Evolutionary conservation across 2,113 vertebrate genomes (phyloP).

Genomic region (Apistogramma diplotaenia): DNA sequence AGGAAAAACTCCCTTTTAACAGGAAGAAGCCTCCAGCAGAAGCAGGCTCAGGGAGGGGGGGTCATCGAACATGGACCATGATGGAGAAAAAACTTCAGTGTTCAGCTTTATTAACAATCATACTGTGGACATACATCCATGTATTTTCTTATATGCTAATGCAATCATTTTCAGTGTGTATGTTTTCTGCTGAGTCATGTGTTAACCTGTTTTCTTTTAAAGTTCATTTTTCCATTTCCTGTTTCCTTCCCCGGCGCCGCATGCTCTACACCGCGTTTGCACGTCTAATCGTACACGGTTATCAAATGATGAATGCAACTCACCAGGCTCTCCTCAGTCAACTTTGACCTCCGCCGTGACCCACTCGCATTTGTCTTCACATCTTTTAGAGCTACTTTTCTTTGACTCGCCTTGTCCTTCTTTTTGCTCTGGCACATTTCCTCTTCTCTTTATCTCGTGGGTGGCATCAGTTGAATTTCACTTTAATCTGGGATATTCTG

Average conservation of each 20-base stretch:
- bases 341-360: constrained; percentile 5
- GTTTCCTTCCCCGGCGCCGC: constrained; percentile 6
- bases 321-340: neutral
- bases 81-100: neutral
- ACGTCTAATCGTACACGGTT: constrained; percentile 28
- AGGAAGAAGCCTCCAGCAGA: too few relatives aligned
- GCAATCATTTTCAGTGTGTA: neutral
- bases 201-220: neutral
- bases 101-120: neutral
- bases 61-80: too few relatives aligned
- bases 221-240: neutral
- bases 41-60: too few relatives aligned
- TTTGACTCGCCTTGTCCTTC: neutral
- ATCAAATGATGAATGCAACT: constrained; percentile 19
- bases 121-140: neutral
- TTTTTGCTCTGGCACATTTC: constrained; percentile 26
- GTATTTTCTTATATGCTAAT: neutral
- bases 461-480: constrained; percentile 5
- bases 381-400: constrained; percentile 2
- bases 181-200: neutral
- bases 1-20: too few relatives aligned
- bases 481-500: constrained; percentile 21
- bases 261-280: constrained; percentile 51
- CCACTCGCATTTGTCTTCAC: neutral
- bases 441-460: constrained; percentile 11